Conservation (phyloP, 2,113 vertebrate genomes). For the Rallus limicola region DNA sequence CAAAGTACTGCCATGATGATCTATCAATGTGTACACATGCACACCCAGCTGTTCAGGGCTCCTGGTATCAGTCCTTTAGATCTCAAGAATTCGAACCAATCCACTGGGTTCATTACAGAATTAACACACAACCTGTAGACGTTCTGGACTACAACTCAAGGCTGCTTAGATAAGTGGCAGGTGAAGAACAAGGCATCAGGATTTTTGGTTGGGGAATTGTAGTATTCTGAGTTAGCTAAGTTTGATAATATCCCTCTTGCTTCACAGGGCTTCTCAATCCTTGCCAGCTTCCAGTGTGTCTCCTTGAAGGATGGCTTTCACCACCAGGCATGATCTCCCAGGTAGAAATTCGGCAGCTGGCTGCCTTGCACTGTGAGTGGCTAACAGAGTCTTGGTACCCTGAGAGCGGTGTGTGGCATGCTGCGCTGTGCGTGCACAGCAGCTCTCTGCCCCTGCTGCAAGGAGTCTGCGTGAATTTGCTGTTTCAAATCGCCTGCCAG, state of each 20-base stretch:
- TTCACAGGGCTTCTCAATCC: background rate
- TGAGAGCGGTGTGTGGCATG: no score
- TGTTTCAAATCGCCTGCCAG: background rate
- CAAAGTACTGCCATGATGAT: background rate
- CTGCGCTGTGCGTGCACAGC: background rate
- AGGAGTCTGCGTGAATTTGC: background rate
- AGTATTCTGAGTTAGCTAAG: background rate
- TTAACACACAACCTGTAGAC: background rate
- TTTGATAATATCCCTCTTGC: background rate
- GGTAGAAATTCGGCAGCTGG: background rate
- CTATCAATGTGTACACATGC: no score
- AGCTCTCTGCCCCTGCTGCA: background rate
- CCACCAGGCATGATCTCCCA: background rate
- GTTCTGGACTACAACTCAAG: background rate
- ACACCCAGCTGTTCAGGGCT: no score
- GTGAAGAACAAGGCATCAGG: background rate
- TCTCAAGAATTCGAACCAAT: background rate
- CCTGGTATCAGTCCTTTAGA: background rate
- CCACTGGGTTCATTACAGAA: background rate
- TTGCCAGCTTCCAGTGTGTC: background rate
- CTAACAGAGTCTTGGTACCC: rapidly evolving
- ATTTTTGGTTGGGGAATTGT: no score
- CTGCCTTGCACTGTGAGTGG: background rate
- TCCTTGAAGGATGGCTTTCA: background rate
- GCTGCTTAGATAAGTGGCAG: background rate